Evolutionary conservation across 2,797 vertebrate species (phyloP), one percentile per base, ranked within the genome.

Genomic region (Okamejei kenojei): DNA sequence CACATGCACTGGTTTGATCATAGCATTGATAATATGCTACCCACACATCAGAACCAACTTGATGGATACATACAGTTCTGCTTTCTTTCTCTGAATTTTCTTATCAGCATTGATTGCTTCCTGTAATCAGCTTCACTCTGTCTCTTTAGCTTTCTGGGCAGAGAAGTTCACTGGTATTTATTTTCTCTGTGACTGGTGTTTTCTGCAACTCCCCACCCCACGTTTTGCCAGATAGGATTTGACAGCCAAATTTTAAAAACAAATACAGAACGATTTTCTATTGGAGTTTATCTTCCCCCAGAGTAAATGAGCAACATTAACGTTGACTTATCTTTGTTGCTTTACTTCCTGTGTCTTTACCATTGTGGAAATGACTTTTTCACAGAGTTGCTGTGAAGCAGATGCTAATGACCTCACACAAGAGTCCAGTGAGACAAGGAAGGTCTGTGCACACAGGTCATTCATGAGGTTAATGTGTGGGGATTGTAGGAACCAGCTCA

Each of bases 1-100:
- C 98, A 94, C 98, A 98, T 93, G 98, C 98, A 96, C 98, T 98
- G 96, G 98, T 98, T 96, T 98, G 98, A 95, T 98, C 98, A 73
- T 99, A n/a, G 11, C 26, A 61, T 13, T 65, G 29, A 29, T 86
- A 32, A 32, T 86, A 0, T 19, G 29, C 61, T 7, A 13, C 15
- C 58, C n/a, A 32, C 63, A 61, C 6, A 32, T 63, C 32, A 65
- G 58, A 32, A 17, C 32, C 1, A 45, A 29, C 65, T 86, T 65
- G 82, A 86, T 6, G 61, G n/a, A 78, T 95, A 99, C 98, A 93
- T 98, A 96, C 94, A 99, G 98, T 92, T 99, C 98, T 95, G 54
- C 81, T 58, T 84, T 86, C 29, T 29, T 15, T 63, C 82, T 32
- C 82, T 63, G 61, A 58, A 86, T 29, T 32, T n/a, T 86, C 82